Percentiles rank a stretch among this genome's conserved stretches.
phyloP scores from a whole-genome alignment of 2,888 invertebrate genomes.

The Drosophila kambysellisi region DNA sequence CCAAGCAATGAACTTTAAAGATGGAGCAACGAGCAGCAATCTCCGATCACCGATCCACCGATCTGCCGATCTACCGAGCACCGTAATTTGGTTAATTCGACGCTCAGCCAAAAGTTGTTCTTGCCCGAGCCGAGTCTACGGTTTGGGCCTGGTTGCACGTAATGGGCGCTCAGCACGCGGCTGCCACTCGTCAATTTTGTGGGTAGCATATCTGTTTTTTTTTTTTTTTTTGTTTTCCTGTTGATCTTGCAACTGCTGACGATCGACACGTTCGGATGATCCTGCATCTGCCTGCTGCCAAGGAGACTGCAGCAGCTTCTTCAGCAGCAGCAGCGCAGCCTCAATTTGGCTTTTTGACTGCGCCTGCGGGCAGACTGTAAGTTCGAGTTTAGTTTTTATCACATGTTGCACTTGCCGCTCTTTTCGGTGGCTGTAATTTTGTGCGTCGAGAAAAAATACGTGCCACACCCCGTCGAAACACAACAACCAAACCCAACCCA shows the following conservation, averaged over 20 bases:
- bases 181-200: constrained; percentile 74
- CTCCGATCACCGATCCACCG: constrained; percentile 7
- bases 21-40: constrained; percentile 26
- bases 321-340: constrained; percentile 52
- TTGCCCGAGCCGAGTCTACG: constrained; percentile 18
- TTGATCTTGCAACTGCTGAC: constrained; percentile 33
- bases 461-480: constrained; percentile 31
- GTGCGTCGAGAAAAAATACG: constrained; percentile 57
- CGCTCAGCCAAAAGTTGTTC: constrained; percentile 66
- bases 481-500: background rate
- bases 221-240: constrained; percentile 14
- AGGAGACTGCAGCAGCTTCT: constrained; percentile 45
- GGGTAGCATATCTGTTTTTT: constrained; percentile 7
- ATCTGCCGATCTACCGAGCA: constrained; percentile 35
- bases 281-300: constrained; percentile 34
- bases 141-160: constrained; percentile 45
- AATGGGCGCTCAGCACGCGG: constrained; percentile 72
- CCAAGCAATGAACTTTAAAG: constrained; percentile 52
- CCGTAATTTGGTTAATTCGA: constrained; percentile 83
- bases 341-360: constrained; percentile 57
- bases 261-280: constrained; percentile 75
- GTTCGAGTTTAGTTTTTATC: constrained; percentile 56
- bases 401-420: constrained; percentile 61
- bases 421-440: constrained; percentile 65
- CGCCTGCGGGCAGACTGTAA: constrained; percentile 48